Evolutionary conservation across 92 coral and sea anemone species (phyloP), one percentile per base, ranked within the genome.

Genomic region (Plumapathes pennacea): DNA sequence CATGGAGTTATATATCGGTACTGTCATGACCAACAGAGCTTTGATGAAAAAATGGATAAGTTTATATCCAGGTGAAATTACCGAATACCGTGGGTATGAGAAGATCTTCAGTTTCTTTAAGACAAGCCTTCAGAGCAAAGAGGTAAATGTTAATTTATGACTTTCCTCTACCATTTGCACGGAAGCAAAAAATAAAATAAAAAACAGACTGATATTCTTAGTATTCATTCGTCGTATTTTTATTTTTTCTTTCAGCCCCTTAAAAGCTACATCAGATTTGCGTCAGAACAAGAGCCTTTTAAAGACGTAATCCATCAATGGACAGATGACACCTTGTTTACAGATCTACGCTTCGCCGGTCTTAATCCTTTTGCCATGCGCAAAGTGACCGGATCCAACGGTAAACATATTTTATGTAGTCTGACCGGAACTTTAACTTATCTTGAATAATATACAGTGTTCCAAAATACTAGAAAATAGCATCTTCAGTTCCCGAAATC

Each of bases 351-450:
- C 17, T 62, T 66, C 3, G 54, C 62, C 25, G 73, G 73, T 4
- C 29, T 32, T 30, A 66, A 66, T 41, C 63, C 73, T 20, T 30
- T 66, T 52, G 63, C 54, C 14, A 38, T 66, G 14, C 62, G 73
- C 15, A 66, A 62, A 50, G 73, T 66, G 33, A 66, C 73, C 14
- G 62, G 43, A n/a, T n/a, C n/a, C n/a, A n/a, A n/a, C n/a, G n/a
- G n/a, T n/a, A n/a, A n/a, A n/a, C n/a, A n/a, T n/a, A n/a, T n/a
- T n/a, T n/a, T n/a, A n/a, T n/a, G n/a, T n/a, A n/a, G n/a, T n/a
- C n/a, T n/a, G n/a, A n/a, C n/a, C n/a, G n/a, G n/a, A n/a, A n/a
- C n/a, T n/a, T n/a, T n/a, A n/a, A n/a, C n/a, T n/a, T n/a, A n/a
- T n/a, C n/a, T n/a, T n/a, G n/a, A n/a, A n/a, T n/a, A n/a, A n/a